Percentiles rank a stretch among this genome's conserved stretches.
Conservation (phyloP, 2,888 invertebrate species). For the Amorpha juglandis region DNA sequence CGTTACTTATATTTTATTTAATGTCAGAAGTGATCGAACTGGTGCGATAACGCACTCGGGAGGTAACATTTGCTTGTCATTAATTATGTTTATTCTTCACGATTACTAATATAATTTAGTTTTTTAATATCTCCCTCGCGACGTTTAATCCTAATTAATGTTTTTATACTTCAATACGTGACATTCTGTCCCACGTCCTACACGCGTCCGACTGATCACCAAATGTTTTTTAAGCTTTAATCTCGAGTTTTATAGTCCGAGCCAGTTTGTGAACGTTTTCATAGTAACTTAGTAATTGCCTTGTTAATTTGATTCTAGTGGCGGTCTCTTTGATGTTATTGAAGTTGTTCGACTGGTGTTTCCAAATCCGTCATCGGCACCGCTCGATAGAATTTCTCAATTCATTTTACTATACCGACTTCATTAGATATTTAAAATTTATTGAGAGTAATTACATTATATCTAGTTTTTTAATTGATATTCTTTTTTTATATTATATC, state of each 20-base stretch:
- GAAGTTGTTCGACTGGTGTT: slow-evolving; percentile 68
- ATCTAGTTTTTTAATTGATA: slow-evolving; percentile 58
- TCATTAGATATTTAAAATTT: slow-evolving; percentile 71
- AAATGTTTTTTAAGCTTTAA: slow-evolving; percentile 43
- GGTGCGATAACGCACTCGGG: slow-evolving; percentile 67
- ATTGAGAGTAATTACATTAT: slow-evolving; percentile 58
- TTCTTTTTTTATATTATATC: slow-evolving; percentile 41
- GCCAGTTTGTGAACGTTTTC: slow-evolving; percentile 57
- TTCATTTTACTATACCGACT: slow-evolving; percentile 66
- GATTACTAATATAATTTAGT: slow-evolving; percentile 35
- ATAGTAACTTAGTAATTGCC: slow-evolving; percentile 74
- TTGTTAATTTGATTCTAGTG: slow-evolving; percentile 75
- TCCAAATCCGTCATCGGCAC: slow-evolving; percentile 65
- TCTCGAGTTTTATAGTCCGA: slow-evolving; percentile 61
- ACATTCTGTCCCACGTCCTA: slow-evolving; percentile 13
- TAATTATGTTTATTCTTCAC: slow-evolving; percentile 67
- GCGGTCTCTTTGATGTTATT: slow-evolving; percentile 72
- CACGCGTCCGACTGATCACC: slow-evolving; percentile 25
- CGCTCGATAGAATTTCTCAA: slow-evolving; percentile 56
- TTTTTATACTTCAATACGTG: slow-evolving; percentile 23
- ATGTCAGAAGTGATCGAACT: slow-evolving; percentile 79
- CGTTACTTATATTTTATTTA: slow-evolving; percentile 83
- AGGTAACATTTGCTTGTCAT: slow-evolving; percentile 78
- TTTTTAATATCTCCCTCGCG: slow-evolving; percentile 28
- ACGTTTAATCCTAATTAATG: slow-evolving; percentile 33